These are phyloP conservation scores for Poeciliopsis gracilis DNA, from an alignment of 2,797 vertebrate species.

Conservation along the genomic window DNA sequence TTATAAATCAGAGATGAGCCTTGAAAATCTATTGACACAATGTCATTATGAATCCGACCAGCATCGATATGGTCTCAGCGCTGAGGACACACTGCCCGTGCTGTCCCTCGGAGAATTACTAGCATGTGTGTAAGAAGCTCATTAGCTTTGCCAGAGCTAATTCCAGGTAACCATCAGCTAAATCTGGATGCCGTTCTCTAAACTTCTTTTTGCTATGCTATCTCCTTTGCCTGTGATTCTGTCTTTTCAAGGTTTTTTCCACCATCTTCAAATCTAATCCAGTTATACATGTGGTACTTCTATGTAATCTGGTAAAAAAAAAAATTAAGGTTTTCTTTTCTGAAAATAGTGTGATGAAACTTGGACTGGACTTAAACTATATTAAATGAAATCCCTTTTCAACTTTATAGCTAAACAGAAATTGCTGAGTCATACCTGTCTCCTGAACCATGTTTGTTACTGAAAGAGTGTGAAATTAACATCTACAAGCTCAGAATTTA, in stretches of 20 bases:
- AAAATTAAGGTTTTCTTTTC: conserved; percentile 1
- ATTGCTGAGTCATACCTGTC: neutral
- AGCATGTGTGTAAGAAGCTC: conserved; percentile 67
- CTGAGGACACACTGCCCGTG: conserved; percentile 13
- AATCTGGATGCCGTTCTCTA: conserved; percentile 44
- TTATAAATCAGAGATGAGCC: conserved; percentile 6
- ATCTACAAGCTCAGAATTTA: neutral
- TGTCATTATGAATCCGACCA: conserved; percentile 49
- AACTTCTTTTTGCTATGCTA: conserved; percentile 35
- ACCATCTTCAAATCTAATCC: neutral
- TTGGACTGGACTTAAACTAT: neutral
- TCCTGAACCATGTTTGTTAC: neutral
- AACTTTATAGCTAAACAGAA: neutral
- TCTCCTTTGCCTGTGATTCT: conserved; percentile 25
- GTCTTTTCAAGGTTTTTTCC: conserved; percentile 29
- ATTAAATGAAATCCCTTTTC: neutral
- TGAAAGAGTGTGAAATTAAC: neutral
- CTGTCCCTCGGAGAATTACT: conserved; percentile 51
- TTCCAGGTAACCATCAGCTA: conserved; percentile 58
- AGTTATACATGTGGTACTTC: neutral
- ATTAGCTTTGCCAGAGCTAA: conserved; percentile 59
- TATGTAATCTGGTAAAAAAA: conserved; percentile 18
- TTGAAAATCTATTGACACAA: conserved; percentile 19
- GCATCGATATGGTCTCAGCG: conserved; percentile 43
- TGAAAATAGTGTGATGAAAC: neutral